Evolutionary conservation across 2,888 invertebrate genomes (phyloP).

Genomic region (Apotomis betuletana): DNA sequence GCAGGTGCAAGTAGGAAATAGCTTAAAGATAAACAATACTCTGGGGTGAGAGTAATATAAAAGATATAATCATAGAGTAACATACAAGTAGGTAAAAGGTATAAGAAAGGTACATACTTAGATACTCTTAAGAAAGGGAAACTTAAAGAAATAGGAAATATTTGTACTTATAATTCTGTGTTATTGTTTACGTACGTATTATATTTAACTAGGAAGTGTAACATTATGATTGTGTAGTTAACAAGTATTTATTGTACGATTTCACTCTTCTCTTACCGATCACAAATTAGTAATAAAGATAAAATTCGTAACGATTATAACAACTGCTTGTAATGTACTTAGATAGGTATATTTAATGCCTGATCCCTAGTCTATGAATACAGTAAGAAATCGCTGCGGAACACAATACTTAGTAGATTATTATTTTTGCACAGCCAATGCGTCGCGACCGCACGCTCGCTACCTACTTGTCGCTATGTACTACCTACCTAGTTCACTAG

Average conservation of each 20-base stretch:
- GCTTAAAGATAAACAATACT: conserved; percentile 36
- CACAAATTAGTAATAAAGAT: conserved; percentile 70
- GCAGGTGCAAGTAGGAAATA: conserved; percentile 55
- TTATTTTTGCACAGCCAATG: conserved; percentile 67
- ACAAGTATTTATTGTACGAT: conserved; percentile 80
- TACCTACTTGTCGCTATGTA: conserved; percentile 42
- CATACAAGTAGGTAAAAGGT: conserved; percentile 33
- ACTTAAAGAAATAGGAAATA: conserved; percentile 72
- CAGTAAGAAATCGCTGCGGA: conserved; percentile 57
- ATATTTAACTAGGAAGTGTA: conserved; percentile 75
- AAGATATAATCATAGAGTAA: conserved; percentile 21
- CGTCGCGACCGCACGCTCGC: conserved; percentile 61
- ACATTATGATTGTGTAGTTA: conserved; percentile 72
- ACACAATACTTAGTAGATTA: conserved; percentile 50
- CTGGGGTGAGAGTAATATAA: conserved; percentile 33
- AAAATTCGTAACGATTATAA: conserved; percentile 64
- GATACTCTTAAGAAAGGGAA: conserved; percentile 59
- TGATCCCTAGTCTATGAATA: conserved; percentile 57
- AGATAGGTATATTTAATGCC: conserved; percentile 45
- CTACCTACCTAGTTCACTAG: conserved; percentile 27
- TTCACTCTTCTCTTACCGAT: conserved; percentile 76
- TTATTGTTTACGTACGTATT: conserved; percentile 66
- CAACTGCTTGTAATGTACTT: conserved; percentile 60
- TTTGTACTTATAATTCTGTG: conserved; percentile 54
- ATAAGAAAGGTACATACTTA: conserved; percentile 37